Conservation (phyloP, 1,140 invertebrate species). For the Monomorium pharaonis region DNA sequence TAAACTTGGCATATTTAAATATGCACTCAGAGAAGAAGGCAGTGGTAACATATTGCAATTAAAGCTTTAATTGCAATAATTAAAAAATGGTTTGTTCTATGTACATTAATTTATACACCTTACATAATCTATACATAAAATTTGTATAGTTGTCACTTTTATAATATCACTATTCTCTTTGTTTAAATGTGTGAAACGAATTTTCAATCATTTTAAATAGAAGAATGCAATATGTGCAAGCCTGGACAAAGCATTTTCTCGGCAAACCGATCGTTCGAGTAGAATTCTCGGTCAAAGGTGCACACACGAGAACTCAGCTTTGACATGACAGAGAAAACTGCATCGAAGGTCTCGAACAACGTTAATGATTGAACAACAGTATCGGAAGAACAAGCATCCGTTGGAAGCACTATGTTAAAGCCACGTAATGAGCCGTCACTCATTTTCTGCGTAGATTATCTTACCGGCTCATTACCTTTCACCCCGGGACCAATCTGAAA, state of each 20-base stretch:
- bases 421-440: conserved; percentile 65
- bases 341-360: conserved; percentile 9
- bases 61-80: too few relatives aligned
- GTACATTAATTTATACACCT: too few relatives aligned
- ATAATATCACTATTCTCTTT: too few relatives aligned
- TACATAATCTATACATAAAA: too few relatives aligned
- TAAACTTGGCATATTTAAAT: neutral
- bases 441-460: conserved; percentile 63
- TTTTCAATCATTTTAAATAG: neutral
- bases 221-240: neutral
- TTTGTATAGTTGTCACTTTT: too few relatives aligned
- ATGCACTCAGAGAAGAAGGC: too few relatives aligned
- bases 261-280: neutral
- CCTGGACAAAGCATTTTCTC: conserved; percentile 3
- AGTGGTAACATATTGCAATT: too few relatives aligned
- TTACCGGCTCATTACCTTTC: conserved; percentile 65
- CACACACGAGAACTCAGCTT: neutral
- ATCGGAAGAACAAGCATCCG: conserved; percentile 48
- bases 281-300: conserved; percentile 14
- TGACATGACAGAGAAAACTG: conserved; percentile 18
- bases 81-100: too few relatives aligned
- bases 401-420: conserved; percentile 15
- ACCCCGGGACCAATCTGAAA: conserved; percentile 48
- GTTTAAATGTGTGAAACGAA: neutral
- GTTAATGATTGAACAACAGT: conserved; percentile 46